Conservation (phyloP, 2,888 invertebrate genomes). For the Cataglyphis cursor region DNA sequence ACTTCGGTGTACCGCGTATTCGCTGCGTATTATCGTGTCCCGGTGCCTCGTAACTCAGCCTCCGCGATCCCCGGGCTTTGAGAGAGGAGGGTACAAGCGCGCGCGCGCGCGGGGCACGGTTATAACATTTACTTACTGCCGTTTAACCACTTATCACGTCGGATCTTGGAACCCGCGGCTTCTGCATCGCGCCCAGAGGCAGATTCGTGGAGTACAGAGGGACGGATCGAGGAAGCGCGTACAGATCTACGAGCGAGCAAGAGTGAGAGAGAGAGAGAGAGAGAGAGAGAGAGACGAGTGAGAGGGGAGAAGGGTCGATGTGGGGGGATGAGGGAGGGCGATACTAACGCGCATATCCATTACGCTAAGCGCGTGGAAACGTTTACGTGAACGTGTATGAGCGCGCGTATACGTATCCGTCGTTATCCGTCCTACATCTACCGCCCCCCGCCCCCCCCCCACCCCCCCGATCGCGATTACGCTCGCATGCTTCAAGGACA, state of each 20-base stretch:
- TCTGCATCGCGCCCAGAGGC: slow-evolving; percentile 80
- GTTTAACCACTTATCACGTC: slow-evolving; percentile 83
- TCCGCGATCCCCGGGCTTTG: slow-evolving; percentile 64
- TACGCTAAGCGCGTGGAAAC: slow-evolving; percentile 71
- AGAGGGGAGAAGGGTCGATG: slow-evolving; percentile 20
- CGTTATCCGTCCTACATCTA: slow-evolving; percentile 66
- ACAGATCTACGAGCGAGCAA: slow-evolving; percentile 46
- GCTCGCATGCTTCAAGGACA: slow-evolving; percentile 86
- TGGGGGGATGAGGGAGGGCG: slow-evolving; percentile 20
- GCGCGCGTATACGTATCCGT: slow-evolving; percentile 64
- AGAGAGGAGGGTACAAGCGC: slow-evolving; percentile 51
- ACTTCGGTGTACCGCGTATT: slow-evolving; percentile 53
- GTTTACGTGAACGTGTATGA: slow-evolving; percentile 59
- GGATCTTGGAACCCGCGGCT: slow-evolving; percentile 77
- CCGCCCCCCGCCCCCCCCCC: neutral
- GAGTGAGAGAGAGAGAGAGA: slow-evolving; percentile 37
- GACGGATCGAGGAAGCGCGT: slow-evolving; percentile 18
- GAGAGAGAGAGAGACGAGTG: neutral
- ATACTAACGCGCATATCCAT: slow-evolving; percentile 68
- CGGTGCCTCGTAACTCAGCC: slow-evolving; percentile 64
- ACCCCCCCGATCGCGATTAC: slow-evolving; percentile 75
- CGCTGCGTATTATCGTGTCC: slow-evolving; percentile 68
- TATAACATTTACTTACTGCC: slow-evolving; percentile 79
- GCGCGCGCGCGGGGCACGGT: slow-evolving; percentile 51
- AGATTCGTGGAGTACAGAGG: slow-evolving; percentile 69